A percentile compares a stretch with the other conserved stretches of the same genome.
phyloP scores from a whole-genome alignment of 2,113 vertebrate genomes.

The Accipiter virgatus region DNA sequence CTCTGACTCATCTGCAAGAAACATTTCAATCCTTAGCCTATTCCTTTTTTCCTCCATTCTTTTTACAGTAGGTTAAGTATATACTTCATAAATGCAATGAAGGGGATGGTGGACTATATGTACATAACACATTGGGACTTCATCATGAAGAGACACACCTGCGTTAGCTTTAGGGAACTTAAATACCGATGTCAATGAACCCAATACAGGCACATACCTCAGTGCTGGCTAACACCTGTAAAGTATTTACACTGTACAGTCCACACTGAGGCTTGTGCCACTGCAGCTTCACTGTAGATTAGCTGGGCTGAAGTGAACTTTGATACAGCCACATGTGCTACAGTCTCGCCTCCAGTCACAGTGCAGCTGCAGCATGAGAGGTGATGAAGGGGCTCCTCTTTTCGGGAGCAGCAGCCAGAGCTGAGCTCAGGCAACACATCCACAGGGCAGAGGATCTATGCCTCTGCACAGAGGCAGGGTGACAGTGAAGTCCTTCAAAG shows the following conservation, averaged over 20 bases:
- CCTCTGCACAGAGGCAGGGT: background rate
- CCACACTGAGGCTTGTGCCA: background rate
- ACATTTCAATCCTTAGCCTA: background rate
- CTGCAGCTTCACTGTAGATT: background rate
- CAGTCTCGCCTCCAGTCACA: background rate
- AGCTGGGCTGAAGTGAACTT: background rate
- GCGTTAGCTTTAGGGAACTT: background rate
- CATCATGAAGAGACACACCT: background rate
- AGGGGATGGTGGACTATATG: background rate
- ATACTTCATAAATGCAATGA: background rate
- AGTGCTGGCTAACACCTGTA: background rate
- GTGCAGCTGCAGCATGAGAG: rapidly evolving
- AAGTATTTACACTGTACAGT: background rate
- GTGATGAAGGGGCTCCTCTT: background rate
- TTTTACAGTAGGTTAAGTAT: background rate
- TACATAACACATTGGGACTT: background rate
- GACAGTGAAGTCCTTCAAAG: background rate
- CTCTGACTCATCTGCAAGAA: background rate
- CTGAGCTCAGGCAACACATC: background rate
- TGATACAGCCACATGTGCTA: background rate
- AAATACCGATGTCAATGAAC: background rate
- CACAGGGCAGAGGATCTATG: background rate
- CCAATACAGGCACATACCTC: background rate
- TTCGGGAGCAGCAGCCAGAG: background rate
- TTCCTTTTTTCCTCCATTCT: background rate